Evolutionary conservation across 2,888 invertebrate genomes (phyloP).

Genomic region (Lacanobia wlatinum): DNA sequence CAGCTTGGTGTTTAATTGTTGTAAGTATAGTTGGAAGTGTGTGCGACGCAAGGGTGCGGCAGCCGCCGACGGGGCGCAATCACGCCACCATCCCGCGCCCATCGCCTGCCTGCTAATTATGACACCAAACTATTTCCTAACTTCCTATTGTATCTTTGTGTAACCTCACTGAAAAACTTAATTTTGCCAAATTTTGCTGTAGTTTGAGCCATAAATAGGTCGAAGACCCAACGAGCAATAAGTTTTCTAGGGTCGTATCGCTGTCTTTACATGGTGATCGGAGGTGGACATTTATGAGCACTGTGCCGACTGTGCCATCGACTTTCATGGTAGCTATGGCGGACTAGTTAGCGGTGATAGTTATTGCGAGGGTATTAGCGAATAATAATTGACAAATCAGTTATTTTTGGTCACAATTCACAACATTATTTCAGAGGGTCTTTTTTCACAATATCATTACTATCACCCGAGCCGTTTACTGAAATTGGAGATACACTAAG

Average conservation of each 20-base stretch:
- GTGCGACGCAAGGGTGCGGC: conserved; percentile 73
- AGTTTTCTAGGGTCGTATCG: background rate
- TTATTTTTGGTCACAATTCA: conserved; percentile 18
- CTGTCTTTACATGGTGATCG: background rate
- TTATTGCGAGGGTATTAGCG: background rate
- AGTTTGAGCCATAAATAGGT: background rate
- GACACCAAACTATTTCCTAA: conserved; percentile 67
- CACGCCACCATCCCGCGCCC: conserved; percentile 85
- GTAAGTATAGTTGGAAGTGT: conserved; percentile 66
- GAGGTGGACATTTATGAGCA: no score
- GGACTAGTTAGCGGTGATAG: no score
- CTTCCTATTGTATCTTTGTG: conserved; percentile 54
- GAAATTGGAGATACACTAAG: conserved; percentile 80
- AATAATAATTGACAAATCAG: conserved; percentile 1
- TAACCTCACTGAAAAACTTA: conserved; percentile 61
- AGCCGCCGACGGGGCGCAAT: conserved; percentile 76
- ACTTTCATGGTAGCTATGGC: background rate
- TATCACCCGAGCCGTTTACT: conserved; percentile 74
- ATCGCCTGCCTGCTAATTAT: conserved; percentile 75
- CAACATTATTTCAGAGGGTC: conserved; percentile 39
- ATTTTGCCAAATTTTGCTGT: conserved; percentile 5
- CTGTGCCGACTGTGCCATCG: background rate
- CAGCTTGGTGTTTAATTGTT: conserved; percentile 68
- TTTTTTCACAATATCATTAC: conserved; percentile 64
- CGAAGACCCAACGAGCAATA: background rate